Percentiles rank a stretch among this genome's conserved stretches.
phyloP scores from a whole-genome alignment of 2,888 invertebrate species.

The Gymnosoma rotundatum region DNA sequence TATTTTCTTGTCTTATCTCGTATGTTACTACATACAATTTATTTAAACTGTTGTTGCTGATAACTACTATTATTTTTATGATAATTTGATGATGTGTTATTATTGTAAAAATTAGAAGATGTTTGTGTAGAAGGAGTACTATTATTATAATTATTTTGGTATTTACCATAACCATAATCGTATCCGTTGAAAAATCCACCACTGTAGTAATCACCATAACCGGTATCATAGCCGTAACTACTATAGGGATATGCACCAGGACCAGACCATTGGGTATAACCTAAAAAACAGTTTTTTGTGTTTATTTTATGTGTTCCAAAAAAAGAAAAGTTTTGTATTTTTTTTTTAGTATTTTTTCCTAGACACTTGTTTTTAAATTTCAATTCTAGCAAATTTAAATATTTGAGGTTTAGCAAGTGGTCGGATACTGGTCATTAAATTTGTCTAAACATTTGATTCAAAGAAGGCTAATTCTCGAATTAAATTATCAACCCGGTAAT shows the following conservation, averaged over 20 bases:
- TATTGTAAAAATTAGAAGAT: conserved; percentile 79
- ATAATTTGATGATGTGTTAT: conserved; percentile 78
- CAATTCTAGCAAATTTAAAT: neutral
- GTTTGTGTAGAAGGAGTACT: conserved; percentile 75
- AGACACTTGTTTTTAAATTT: too few relatives aligned
- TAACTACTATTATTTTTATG: conserved; percentile 81
- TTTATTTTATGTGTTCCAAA: neutral
- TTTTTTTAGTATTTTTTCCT: neutral
- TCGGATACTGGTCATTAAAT: conserved; percentile 46
- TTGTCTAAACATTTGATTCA: too few relatives aligned
- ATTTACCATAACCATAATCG: conserved; percentile 86
- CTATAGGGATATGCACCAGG: conserved; percentile 87
- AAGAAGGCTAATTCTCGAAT: too few relatives aligned
- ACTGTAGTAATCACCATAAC: conserved; percentile 90
- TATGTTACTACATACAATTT: conserved; percentile 61
- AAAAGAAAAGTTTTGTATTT: neutral
- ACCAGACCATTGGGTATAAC: conserved; percentile 82
- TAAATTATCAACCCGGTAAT: too few relatives aligned
- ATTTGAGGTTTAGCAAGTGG: conserved; percentile 57
- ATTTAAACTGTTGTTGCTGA: conserved; percentile 78
- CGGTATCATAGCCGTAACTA: conserved; percentile 85
- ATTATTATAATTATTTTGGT: conserved; percentile 80
- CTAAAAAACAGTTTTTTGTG: conserved; percentile 69
- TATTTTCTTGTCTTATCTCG: conserved; percentile 25
- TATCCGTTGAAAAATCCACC: conserved; percentile 85